phyloP scores from a whole-genome alignment of 2,113 vertebrate genomes.

The Chaetodon trifascialis region DNA sequence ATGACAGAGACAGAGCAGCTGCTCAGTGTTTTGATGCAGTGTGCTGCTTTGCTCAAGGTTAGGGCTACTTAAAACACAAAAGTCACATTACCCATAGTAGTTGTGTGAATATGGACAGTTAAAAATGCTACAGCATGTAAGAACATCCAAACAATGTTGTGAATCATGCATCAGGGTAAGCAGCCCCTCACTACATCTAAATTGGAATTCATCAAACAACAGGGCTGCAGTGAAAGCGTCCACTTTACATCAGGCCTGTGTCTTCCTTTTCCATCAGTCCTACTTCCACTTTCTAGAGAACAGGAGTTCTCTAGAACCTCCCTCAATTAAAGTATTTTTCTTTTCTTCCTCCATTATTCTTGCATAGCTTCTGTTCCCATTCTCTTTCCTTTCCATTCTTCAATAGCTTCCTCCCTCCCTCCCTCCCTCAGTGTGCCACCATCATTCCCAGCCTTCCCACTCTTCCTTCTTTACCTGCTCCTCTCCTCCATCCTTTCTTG shows the following conservation, averaged over 20 bases:
- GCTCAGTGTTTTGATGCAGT: neutral
- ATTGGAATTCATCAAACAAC: neutral
- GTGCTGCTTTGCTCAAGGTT: neutral
- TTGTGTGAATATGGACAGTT: neutral
- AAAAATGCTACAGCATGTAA: neutral
- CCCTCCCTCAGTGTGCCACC: neutral
- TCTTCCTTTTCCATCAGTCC: neutral
- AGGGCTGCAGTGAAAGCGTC: too few relatives aligned
- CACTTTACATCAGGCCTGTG: neutral
- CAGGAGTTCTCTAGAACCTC: neutral
- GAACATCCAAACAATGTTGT: neutral
- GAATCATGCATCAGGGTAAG: neutral
- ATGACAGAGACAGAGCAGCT: neutral
- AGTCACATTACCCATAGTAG: neutral
- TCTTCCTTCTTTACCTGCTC: too few relatives aligned
- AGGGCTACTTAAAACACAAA: neutral
- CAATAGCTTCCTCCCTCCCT: neutral
- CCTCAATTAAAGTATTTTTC: neutral
- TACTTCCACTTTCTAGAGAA: neutral
- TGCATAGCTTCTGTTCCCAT: neutral
- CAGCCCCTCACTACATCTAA: neutral
- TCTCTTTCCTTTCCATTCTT: neutral
- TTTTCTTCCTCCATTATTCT: neutral
- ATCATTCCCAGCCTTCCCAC: neutral
- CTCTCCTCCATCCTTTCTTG: too few relatives aligned